phyloP scores from a whole-genome alignment of 2,888 invertebrate species.

The Eucera pruinosa region DNA sequence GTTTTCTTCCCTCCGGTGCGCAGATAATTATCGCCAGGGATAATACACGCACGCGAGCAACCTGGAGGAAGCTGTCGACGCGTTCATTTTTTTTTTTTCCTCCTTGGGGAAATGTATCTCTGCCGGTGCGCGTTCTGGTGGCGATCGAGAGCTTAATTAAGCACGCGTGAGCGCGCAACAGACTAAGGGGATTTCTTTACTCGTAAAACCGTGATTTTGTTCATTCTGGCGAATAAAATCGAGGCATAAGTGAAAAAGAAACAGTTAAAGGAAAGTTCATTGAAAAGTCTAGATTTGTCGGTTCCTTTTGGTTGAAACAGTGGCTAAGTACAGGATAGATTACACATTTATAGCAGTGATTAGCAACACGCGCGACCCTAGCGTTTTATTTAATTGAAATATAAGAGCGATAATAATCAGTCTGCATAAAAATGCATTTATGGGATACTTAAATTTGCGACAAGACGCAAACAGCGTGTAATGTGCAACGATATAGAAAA shows the following conservation, averaged over 20 bases:
- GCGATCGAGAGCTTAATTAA: constrained; percentile 48
- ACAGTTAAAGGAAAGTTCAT: constrained; percentile 7
- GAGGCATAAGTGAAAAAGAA: not conserved
- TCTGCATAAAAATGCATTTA: no score
- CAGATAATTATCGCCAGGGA: constrained; percentile 60
- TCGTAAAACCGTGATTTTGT: not conserved
- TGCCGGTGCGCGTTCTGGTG: not conserved
- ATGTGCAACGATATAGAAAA: no score
- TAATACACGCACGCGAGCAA: constrained; percentile 43
- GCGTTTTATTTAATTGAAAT: no score
- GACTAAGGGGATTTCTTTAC: not conserved
- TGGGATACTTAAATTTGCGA: no score
- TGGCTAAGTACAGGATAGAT: no score
- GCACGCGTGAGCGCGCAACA: constrained; percentile 5
- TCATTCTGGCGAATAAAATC: no score
- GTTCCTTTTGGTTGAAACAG: no score
- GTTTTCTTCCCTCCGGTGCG: constrained; percentile 21
- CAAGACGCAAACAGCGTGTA: no score
- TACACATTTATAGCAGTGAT: no score
- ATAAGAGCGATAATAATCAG: no score
- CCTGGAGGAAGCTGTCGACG: constrained; percentile 27
- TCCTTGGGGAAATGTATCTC: constrained; percentile 9
- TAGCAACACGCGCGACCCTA: no score
- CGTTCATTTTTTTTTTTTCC: not conserved
- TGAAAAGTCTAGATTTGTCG: constrained; percentile 27